Base-by-base conservation (phyloP, 2,797 vertebrate species). In the Silurus lanzhouensis region DNA sequence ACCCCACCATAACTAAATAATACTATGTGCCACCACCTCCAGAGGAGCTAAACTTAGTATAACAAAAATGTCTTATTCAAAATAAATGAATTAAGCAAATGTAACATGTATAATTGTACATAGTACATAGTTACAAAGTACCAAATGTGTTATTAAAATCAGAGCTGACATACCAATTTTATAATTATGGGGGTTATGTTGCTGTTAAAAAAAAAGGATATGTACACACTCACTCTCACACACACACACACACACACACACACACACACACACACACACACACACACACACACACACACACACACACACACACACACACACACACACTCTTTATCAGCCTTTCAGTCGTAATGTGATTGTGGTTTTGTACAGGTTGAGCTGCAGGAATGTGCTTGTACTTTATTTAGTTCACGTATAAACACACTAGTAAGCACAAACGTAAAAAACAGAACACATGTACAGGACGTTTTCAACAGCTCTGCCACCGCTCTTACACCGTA, bases 361-460 rank as follows among this genome's bases (percentile, higher is more conserved):
- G 27, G n/a, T 55, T 83, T 72, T 71, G 52, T 31, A 66, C n/a
- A 48, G 48, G 44, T 19, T 60, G 60, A 66, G 12, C 19, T 27
- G 22, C 13, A 64, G 79, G 80, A 87, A 83, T 82, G 80, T 38
- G 22, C 48, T 38, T 10, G 5, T 44, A 46, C 38, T 52, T 17
- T 25, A 63, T 72, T 44, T 17, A 70, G n/a, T 38, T 60, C 1
- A 0, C 2, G 19, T 31, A 64, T 67, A 82, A 67, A 63, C 27
- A 61, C 25, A 70, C 44, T 20, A 27, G 44, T 38, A 55, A 61
- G 46, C 38, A 75, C 52, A 80, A 61, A 68, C 71, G 64, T 27
- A 52, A 25, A 74, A 85, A 78, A 74, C 38, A n/a, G 46, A 57
- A 61, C n/a, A 25, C 31, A 63, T n/a, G 78, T 68, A 60, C 4